Evolutionary conservation across 2,888 invertebrate genomes (phyloP).

Genomic region (Antheraea yamamai): DNA sequence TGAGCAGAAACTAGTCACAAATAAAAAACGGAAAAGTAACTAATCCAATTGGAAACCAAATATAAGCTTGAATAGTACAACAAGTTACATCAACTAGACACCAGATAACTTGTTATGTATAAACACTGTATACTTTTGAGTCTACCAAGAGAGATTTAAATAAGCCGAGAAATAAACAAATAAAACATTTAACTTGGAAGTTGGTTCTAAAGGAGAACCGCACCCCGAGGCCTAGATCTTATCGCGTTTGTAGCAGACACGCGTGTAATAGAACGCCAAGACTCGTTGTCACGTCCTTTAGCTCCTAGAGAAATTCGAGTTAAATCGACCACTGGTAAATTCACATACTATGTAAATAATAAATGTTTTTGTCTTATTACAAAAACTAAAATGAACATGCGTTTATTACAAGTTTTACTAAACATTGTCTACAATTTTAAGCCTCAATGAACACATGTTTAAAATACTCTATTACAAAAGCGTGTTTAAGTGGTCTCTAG

Average conservation of each 20-base stretch:
- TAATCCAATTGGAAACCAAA: not conserved
- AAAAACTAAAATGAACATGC: not conserved
- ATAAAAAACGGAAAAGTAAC: not conserved
- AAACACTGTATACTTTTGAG: not conserved
- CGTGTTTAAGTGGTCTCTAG: too few species aligned
- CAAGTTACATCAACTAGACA: not conserved
- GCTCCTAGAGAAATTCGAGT: conserved; percentile 19
- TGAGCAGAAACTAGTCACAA: too few species aligned
- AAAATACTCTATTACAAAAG: too few species aligned
- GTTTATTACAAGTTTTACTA: not conserved
- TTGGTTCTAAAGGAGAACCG: conserved; percentile 23
- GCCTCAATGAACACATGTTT: too few species aligned
- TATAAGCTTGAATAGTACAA: not conserved
- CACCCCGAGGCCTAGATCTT: conserved; percentile 27
- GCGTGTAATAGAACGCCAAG: conserved; percentile 43
- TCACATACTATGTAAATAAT: not conserved
- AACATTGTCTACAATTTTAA: too few species aligned
- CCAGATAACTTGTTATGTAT: not conserved
- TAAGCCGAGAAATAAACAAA: not conserved
- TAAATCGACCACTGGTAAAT: not conserved
- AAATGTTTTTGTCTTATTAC: not conserved
- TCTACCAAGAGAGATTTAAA: not conserved
- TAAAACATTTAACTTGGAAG: conserved; percentile 25
- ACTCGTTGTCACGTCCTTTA: conserved; percentile 32
- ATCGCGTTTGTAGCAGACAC: conserved; percentile 42